Base-by-base conservation (phyloP, 2,888 invertebrate genomes). In the Ichneumon xanthorius region DNA sequence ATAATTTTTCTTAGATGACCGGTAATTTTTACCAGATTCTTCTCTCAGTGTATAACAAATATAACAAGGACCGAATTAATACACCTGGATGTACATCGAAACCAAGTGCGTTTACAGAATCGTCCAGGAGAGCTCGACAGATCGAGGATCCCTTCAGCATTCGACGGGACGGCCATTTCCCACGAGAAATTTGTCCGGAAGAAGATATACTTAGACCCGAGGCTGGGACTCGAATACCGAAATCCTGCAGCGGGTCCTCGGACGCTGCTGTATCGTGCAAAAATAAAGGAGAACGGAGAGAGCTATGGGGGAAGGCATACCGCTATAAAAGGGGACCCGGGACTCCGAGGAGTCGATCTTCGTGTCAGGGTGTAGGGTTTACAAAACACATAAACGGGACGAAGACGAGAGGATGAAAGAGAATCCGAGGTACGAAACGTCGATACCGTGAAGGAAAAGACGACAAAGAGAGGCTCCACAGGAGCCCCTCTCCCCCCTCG, bases 391-490 rank as follows among this genome's bases (percentile, higher is more conserved):
- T 30, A 77, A 58, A 71, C 14, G 50, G 6, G 58, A 45, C 16
- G 45, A 40, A 22, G 50, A 67, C 22, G 48, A 9, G 75, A 37
- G 79, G 40, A 83, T 61, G 78, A 67, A 45, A 73, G 68, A 53
- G 67, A 63, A 73, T 30, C 68, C 19, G 61, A 68, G 61, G 45
- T 61, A 80, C 68, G 86, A 86, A 85, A 81, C 76, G 82, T 88
- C 84, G 80, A 88, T 88, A 87, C 82, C 85, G 78, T 58, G 37
- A 11, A 67, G 67, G 75, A 61, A 81, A 58, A 55, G 58, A 68
- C 48, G 55, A 48, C 45, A 22, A 45, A 58, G 48, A 58, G 37
- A 73, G 63, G 37, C 22, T 14, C 37, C 72, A 65, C 9, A 50
- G 53, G 50, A 4, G 2, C 48, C 65, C 40, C 22, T 14, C 11